Percentiles rank a stretch among this genome's conserved stretches.
Conservation (phyloP, 2,888 invertebrate species). For the Conus canariensis region DNA sequence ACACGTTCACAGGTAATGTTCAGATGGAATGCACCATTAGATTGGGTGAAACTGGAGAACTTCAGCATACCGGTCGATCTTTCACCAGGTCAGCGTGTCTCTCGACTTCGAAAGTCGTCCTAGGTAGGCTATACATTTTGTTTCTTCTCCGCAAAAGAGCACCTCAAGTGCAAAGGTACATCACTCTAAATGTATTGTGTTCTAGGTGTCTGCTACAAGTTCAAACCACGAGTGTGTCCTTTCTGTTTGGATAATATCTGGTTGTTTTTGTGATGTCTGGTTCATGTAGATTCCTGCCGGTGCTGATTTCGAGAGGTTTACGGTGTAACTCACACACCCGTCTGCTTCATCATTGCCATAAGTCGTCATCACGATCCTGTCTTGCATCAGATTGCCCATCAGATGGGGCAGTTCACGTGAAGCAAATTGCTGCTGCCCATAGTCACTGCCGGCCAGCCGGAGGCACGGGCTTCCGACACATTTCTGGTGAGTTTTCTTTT, state of each 20-base stretch:
- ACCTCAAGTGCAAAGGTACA: not conserved
- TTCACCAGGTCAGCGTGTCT: too few relatives aligned
- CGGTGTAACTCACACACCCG: not conserved
- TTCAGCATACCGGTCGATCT: not conserved
- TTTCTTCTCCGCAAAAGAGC: not conserved
- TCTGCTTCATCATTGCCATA: not conserved
- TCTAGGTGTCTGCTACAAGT: not conserved
- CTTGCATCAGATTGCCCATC: not conserved
- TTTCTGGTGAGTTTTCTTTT: not conserved
- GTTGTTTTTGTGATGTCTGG: conserved; percentile 3
- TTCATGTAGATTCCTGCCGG: not conserved
- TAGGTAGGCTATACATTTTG: not conserved
- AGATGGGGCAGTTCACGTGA: not conserved
- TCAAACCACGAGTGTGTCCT: not conserved
- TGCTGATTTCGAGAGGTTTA: conserved; percentile 14
- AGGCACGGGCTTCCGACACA: not conserved
- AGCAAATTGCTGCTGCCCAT: not conserved
- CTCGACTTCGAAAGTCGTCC: too few relatives aligned
- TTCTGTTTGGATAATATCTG: too few relatives aligned
- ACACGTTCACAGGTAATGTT: too few relatives aligned
- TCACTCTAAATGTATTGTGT: not conserved
- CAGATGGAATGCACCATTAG: too few relatives aligned
- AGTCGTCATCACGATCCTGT: not conserved
- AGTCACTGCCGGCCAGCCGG: not conserved
- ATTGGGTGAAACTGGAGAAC: not conserved